A percentile compares a stretch with the other conserved stretches of the same genome.
These are phyloP conservation scores for Craseonycteris thonglongyai DNA, from an alignment of 2,113 vertebrate genomes.

Conservation along the genomic window DNA sequence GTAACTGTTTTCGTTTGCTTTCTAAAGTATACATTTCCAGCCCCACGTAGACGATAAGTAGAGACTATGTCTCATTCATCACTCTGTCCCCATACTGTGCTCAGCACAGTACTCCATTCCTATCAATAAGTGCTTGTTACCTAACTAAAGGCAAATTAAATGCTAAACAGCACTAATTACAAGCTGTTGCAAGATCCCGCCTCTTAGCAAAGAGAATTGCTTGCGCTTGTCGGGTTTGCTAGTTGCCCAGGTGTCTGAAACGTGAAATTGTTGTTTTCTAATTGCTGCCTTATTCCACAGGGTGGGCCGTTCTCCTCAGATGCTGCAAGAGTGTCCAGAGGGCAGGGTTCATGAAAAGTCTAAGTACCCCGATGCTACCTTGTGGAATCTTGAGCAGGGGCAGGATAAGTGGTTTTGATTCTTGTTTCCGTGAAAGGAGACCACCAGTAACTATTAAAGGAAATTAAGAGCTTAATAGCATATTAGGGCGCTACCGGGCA, in stretches of 20 bases:
- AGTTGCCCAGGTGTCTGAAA: not conserved
- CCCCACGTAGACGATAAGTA: rapidly evolving
- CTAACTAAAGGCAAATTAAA: conserved; percentile 54
- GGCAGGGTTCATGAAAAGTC: not conserved
- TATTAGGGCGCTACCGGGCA: rapidly evolving
- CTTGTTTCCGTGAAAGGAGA: not conserved
- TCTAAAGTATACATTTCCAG: not conserved
- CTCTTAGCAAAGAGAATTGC: not conserved
- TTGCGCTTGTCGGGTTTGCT: not conserved
- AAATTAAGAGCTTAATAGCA: not conserved
- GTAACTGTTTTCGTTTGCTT: not conserved
- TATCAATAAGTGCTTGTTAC: conserved; percentile 32
- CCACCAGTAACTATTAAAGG: not conserved
- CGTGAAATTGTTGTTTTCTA: not conserved
- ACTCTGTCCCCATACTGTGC: not conserved
- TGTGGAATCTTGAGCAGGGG: not conserved
- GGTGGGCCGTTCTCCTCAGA: not conserved
- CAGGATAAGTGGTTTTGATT: not conserved
- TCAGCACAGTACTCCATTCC: not conserved
- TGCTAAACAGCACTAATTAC: conserved; percentile 39
- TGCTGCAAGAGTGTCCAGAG: not conserved
- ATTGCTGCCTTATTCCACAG: not conserved
- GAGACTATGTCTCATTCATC: not conserved
- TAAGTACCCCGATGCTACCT: not conserved
- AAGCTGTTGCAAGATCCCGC: conserved; percentile 9